Evolutionary conservation across 2,797 vertebrate genomes (phyloP), one percentile per base, ranked within the genome.

Genomic region (Rhynchonycteris naso): DNA sequence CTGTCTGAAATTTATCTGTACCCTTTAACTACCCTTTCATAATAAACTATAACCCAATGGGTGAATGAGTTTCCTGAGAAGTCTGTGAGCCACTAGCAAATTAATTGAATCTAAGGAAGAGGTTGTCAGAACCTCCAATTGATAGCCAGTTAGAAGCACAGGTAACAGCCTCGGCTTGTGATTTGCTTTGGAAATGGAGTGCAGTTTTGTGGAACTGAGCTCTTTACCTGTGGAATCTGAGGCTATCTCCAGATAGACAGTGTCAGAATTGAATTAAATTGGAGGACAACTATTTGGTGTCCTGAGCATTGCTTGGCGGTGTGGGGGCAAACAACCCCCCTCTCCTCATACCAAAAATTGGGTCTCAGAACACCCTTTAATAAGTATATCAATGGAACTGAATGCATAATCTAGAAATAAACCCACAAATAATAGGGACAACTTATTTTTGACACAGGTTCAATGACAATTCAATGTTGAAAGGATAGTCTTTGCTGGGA

Each of bases 401-500:
- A 74, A 63, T 16, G 38, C 7, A 81, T 61, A 89, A 74, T 19
- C 19, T 33, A 66, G 52, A 88, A 74, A 88, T 47, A 74, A 24
- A 80, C 7, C 12, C 56, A 89, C 11, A 71, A 28, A 65, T 61
- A 74, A 74, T 14, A 54, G 11, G 18, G 38, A 90, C 56, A 92
- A 72, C 35, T 66, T 68, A 91, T 88, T 91, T 96, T 80, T 38
- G 26, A 92, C n/a, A 89, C 24, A 94, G 47, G 15, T 56, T 86
- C 56, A 74, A 35, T 86, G 63, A 86, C 24, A 90, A 66, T 54
- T 90, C 33, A 90, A n/a, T 68, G 18, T 15, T 33, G 4, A 92
- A 94, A 86, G 50, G 54, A 74, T 1, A 43, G 71, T 38, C 47
- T 87, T 96, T 83, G 16, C n/a, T 78, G 35, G 65, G 88, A 92